phyloP scores from a whole-genome alignment of 2,113 vertebrate genomes.

The Planiliza haematocheilus region DNA sequence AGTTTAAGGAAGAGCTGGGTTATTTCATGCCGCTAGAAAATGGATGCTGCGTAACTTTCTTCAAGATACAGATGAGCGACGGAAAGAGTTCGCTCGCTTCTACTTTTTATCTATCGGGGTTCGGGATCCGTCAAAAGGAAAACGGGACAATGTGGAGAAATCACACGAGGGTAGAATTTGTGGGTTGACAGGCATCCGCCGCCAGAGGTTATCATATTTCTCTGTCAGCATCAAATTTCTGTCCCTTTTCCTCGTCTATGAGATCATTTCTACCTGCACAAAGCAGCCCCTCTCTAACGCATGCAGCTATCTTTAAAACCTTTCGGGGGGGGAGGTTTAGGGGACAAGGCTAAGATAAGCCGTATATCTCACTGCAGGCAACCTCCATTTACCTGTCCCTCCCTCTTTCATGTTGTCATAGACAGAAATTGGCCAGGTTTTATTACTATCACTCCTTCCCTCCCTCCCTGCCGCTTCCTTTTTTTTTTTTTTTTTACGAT shows the following conservation, averaged over 20 bases:
- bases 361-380: conserved; percentile 42
- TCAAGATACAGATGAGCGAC: conserved; percentile 2
- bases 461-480: neutral
- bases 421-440: conserved; percentile 57
- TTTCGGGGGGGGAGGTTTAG: conserved; percentile 34
- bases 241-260: conserved; percentile 42
- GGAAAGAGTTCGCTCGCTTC: neutral
- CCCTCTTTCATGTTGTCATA: conserved; percentile 58
- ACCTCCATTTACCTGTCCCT: conserved; percentile 47
- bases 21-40: neutral
- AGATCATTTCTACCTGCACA: conserved; percentile 40
- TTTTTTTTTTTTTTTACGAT: conserved; percentile 38
- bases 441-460: conserved; percentile 42
- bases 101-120: neutral
- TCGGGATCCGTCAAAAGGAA: conserved; percentile 1
- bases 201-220: conserved; percentile 42
- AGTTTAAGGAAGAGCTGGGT: neutral
- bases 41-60: conserved; percentile 11
- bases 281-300: conserved; percentile 36
- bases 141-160: conserved; percentile 24
- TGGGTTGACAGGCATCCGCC: conserved; percentile 21
- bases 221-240: conserved; percentile 55
- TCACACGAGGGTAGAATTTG: neutral
- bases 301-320: conserved; percentile 49
- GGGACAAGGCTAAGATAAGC: conserved; percentile 54